phyloP scores from a whole-genome alignment of 2,888 invertebrate genomes.

The Thereva nobilitata region DNA sequence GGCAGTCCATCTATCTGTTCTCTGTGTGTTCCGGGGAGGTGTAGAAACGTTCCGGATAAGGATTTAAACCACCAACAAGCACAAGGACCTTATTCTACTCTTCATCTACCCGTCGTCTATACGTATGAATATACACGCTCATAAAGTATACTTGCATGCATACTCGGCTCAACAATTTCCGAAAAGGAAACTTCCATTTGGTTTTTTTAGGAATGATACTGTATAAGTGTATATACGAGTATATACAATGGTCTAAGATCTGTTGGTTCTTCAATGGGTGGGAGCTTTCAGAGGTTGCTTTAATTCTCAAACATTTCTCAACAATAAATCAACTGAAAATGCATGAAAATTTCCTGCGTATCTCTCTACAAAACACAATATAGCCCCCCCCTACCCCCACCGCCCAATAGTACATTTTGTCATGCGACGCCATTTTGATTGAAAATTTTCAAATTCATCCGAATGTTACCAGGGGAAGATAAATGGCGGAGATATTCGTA shows the following conservation, averaged over 20 bases:
- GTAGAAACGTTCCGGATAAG: slow-evolving; percentile 10
- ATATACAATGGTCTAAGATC: no score
- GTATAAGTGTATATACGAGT: no score
- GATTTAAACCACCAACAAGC: no score
- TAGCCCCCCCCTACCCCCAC: neutral
- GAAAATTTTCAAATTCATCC: no score
- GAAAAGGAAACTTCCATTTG: slow-evolving; percentile 21
- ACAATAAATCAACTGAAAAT: slow-evolving; percentile 26
- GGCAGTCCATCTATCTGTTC: neutral
- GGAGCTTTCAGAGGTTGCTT: slow-evolving; percentile 28
- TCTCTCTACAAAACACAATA: neutral
- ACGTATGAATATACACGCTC: slow-evolving; percentile 16
- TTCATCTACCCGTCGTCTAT: neutral
- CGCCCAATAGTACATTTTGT: no score
- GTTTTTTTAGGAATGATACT: neutral
- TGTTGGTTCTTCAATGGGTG: neutral
- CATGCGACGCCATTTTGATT: no score
- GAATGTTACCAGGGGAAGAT: no score
- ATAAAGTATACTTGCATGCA: slow-evolving; percentile 21
- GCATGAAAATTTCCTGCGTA: slow-evolving; percentile 17
- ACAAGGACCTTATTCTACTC: neutral
- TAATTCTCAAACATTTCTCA: slow-evolving; percentile 30
- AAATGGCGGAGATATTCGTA: slow-evolving; percentile 31
- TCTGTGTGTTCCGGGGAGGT: neutral
- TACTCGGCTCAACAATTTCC: slow-evolving; percentile 19